Evolutionary conservation across 2,888 invertebrate genomes (phyloP), one percentile per base, ranked within the genome.

Genomic region (Ypsolopha scabrella): DNA sequence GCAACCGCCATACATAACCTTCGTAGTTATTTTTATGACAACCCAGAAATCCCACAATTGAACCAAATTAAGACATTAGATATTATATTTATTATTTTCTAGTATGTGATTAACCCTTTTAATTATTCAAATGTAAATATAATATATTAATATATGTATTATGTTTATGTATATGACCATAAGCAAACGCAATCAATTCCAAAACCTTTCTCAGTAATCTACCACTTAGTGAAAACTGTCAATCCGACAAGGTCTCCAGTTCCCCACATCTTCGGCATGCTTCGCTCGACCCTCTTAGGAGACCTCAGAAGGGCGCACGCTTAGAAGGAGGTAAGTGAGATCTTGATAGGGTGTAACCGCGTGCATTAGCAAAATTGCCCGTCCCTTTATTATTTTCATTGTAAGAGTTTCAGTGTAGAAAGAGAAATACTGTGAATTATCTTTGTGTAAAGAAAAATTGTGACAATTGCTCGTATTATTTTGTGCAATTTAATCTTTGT

Each of bases 361-460:
- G 72, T 86, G 81, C 87, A 87, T 87, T 87, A 86, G 86, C 75
- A 73, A 82, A 85, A 87, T 86, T 86, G 82, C 83, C 79, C 74
- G 71, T 67, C 72, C 78, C 77, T 80, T 78, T 80, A 85, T 85
- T 83, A 82, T 85, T 85, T 81, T 80, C 82, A 83, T 76, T 80
- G 80, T 70, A 75, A 78, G 8, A 6, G 38, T 38, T 75, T 74
- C 68, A 73, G 74, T 6, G 14, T 11, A 10, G 10, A 10, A 24
- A 8, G 6, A 13, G 2, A 13, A 33, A 33, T 10, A 1, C 11
- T 7, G n/a, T 43, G 7, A 11, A 11, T 10, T 10, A 38, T 2
- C 38, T 38, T 2, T 2, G 38, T 38, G 38, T 10, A 2, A 10
- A 38, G 38, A 38, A 10, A 10, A 38, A 10, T 38, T 38, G n/a